Percentiles rank a stretch among this genome's conserved stretches.
Evolutionary conservation across 2,797 vertebrate genomes (phyloP).

Genomic region (Arremon aurantiirostris): DNA sequence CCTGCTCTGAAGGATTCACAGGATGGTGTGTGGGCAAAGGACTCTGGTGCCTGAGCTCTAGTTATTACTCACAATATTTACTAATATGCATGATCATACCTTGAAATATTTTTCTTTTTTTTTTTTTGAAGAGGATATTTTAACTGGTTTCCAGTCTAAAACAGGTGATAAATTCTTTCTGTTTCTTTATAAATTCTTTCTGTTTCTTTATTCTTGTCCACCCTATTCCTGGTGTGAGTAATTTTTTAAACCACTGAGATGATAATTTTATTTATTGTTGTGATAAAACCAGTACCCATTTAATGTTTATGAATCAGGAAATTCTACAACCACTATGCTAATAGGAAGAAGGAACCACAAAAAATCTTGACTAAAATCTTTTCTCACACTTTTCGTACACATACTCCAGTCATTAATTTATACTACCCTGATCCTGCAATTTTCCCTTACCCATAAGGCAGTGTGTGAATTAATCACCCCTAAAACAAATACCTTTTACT

Average conservation of each 20-base stretch:
- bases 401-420: background rate
- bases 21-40: background rate
- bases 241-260: background rate
- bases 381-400: background rate
- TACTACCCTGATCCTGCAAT: background rate
- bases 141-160: background rate
- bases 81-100: background rate
- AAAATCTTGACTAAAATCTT: background rate
- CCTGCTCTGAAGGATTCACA: background rate
- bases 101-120: background rate
- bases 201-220: background rate
- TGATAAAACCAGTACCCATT: background rate
- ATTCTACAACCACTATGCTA: background rate
- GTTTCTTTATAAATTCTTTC: background rate
- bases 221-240: background rate
- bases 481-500: constrained; percentile 46
- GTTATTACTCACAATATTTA: background rate
- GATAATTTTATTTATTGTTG: background rate
- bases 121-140: background rate
- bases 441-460: constrained; percentile 29
- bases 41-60: background rate
- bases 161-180: background rate
- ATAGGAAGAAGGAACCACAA: background rate
- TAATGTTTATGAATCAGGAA: background rate
- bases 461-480: constrained; percentile 7